Conservation (phyloP, 2,888 invertebrate genomes). For the Napeogenes sylphis region DNA sequence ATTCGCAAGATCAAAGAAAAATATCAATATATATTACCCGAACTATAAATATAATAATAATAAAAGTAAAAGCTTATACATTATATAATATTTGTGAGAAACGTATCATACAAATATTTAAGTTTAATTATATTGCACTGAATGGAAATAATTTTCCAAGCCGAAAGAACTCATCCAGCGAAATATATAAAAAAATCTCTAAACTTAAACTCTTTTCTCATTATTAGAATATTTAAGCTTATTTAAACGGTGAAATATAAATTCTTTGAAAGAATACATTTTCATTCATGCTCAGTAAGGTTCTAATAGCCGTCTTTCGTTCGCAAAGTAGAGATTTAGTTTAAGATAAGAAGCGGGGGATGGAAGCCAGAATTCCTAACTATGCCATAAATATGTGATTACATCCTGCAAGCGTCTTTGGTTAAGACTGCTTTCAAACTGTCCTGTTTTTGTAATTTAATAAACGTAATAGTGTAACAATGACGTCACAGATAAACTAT, state of each 20-base stretch:
- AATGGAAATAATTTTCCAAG: neutral
- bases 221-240: conserved; percentile 7
- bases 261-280: conserved; percentile 27
- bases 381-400: conserved; percentile 32
- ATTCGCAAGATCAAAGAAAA: no score
- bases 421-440: conserved; percentile 23
- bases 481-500: conserved; percentile 7
- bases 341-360: conserved; percentile 33
- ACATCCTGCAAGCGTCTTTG: conserved; percentile 27
- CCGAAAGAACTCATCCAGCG: neutral
- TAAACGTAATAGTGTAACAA: conserved; percentile 6
- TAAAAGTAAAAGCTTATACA: neutral
- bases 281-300: conserved; percentile 32
- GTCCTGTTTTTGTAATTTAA: conserved; percentile 13
- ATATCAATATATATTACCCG: no score
- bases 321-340: conserved; percentile 34
- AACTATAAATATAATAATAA: neutral
- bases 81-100: no score
- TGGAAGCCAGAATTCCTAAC: conserved; percentile 30
- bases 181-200: neutral
- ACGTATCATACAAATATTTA: neutral
- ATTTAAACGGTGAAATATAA: conserved; percentile 13
- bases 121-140: neutral
- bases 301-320: conserved; percentile 32
- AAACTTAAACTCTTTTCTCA: conserved; percentile 2